Conservation (phyloP, 2,888 invertebrate genomes). For the Lottia gigantea region DNA sequence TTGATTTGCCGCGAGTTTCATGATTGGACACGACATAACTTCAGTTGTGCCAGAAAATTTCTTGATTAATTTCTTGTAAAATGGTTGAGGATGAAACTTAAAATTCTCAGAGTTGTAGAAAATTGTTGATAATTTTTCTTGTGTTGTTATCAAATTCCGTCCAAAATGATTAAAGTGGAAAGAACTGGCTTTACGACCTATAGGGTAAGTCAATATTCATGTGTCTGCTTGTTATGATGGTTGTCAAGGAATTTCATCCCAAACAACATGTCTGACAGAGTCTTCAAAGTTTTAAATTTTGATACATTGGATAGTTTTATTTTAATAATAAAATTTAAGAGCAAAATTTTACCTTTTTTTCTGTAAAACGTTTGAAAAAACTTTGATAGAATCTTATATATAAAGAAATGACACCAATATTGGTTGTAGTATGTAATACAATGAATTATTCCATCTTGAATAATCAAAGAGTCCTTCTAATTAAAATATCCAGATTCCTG, state of each 20-base stretch:
- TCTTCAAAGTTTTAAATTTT: too few relatives aligned
- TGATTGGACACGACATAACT: conserved; percentile 23
- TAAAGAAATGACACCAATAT: too few relatives aligned
- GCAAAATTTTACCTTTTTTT: too few relatives aligned
- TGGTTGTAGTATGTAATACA: too few relatives aligned
- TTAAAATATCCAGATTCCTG: too few relatives aligned
- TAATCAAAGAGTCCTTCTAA: too few relatives aligned
- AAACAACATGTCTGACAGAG: too few relatives aligned
- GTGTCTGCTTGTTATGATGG: conserved; percentile 10
- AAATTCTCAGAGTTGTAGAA: conserved; percentile 1
- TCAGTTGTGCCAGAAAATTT: conserved; percentile 17
- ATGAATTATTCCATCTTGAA: too few relatives aligned
- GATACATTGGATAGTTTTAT: too few relatives aligned
- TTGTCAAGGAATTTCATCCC: conserved; percentile 8
- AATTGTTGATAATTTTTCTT: conserved; percentile 11
- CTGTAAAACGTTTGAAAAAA: too few relatives aligned
- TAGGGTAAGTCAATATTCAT: conserved; percentile 54
- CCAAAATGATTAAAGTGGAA: conserved; percentile 59
- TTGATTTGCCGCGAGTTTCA: not conserved
- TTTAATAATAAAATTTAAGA: too few relatives aligned
- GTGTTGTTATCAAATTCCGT: conserved; percentile 27
- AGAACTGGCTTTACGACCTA: conserved; percentile 58
- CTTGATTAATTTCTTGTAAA: conserved; percentile 14
- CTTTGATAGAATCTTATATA: too few relatives aligned
- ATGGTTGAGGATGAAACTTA: conserved; percentile 11